Percentiles rank a stretch among this genome's conserved stretches.
These are phyloP conservation scores for Lanistes nyassanus DNA, from an alignment of 1,140 invertebrate species.

Conservation along the genomic window DNA sequence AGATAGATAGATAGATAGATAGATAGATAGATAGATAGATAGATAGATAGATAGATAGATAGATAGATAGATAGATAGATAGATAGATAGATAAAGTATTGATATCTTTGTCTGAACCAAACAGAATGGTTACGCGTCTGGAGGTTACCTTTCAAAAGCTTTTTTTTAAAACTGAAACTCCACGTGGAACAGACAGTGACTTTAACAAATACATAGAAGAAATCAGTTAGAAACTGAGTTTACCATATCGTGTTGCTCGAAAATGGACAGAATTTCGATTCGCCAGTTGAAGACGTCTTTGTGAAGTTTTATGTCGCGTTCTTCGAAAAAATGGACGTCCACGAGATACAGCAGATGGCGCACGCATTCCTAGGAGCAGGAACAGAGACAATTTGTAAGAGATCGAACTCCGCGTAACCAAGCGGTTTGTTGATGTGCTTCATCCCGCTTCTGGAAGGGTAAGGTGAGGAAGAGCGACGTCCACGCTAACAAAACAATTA, in stretches of 20 bases:
- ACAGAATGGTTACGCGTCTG: too few relatives aligned
- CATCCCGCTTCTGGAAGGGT: too few relatives aligned
- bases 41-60: slow-evolving; percentile 11
- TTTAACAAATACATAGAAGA: not conserved
- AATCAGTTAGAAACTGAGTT: slow-evolving; percentile 8
- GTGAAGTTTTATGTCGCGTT: slow-evolving; percentile 65
- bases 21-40: not conserved
- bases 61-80: slow-evolving; percentile 8
- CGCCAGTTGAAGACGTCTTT: slow-evolving; percentile 64
- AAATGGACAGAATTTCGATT: slow-evolving; percentile 62
- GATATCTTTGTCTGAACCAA: not conserved
- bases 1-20: too few relatives aligned
- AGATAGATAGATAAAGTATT: not conserved
- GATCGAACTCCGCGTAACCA: not conserved
- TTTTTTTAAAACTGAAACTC: too few relatives aligned
- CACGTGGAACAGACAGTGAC: not conserved
- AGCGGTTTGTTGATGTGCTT: too few relatives aligned
- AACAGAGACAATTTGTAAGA: not conserved
- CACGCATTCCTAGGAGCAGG: slow-evolving; percentile 46
- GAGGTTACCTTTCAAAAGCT: too few relatives aligned
- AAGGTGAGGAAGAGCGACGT: not conserved
- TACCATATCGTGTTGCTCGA: slow-evolving; percentile 66
- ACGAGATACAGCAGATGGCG: slow-evolving; percentile 61
- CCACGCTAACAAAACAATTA: not conserved
- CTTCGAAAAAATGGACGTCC: slow-evolving; percentile 60